phyloP scores from a whole-genome alignment of 1,140 invertebrate genomes.

The Heliconius hewitsoni region DNA sequence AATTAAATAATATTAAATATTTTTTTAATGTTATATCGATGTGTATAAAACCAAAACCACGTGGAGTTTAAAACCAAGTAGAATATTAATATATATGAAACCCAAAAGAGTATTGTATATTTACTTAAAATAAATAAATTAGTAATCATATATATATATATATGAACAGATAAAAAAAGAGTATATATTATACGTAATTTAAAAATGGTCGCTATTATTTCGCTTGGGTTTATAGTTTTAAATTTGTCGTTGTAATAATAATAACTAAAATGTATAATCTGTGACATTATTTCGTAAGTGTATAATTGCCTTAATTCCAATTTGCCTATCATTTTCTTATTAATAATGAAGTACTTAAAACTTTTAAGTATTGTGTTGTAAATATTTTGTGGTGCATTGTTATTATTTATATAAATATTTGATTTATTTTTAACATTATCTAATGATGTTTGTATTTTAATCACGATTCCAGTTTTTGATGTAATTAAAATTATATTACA shows the following conservation, averaged over 20 bases:
- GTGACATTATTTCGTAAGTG: not conserved
- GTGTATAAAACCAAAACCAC: too few relatives aligned
- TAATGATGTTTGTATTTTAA: constrained; percentile 40
- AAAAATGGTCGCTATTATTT: too few relatives aligned
- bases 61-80: too few relatives aligned
- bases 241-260: not conserved
- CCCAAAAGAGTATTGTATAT: not conserved
- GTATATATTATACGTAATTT: too few relatives aligned
- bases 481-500: constrained; percentile 45
- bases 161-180: too few relatives aligned
- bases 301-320: not conserved
- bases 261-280: not conserved
- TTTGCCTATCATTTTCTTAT: not conserved
- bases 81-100: too few relatives aligned
- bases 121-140: not conserved
- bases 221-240: not conserved
- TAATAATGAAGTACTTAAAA: constrained; percentile 32
- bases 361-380: constrained; percentile 19
- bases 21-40: too few relatives aligned
- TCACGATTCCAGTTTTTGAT: constrained; percentile 48
- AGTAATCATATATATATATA: too few relatives aligned
- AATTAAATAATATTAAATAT: too few relatives aligned
- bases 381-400: constrained; percentile 30
- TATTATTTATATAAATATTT: constrained; percentile 26
- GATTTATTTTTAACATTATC: constrained; percentile 35